These are phyloP conservation scores for Rostratula benghalensis DNA, from an alignment of 2,113 vertebrate species.

Conservation along the genomic window DNA sequence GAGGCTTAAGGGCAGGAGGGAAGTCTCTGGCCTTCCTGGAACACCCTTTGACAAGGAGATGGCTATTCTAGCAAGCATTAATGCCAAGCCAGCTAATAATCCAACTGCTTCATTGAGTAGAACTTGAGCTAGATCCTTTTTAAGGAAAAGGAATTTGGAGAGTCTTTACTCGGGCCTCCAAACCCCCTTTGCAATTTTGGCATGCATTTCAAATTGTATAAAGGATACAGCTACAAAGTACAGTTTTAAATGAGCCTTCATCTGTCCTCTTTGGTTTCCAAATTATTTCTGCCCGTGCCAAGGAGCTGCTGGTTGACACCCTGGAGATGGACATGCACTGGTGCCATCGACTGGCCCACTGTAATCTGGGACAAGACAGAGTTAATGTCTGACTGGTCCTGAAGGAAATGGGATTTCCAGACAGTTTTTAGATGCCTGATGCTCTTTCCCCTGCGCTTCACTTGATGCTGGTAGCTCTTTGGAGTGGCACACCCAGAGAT, in stretches of 20 bases:
- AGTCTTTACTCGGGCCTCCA: not conserved
- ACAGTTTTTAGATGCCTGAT: not conserved
- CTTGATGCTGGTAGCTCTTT: not conserved
- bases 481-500: not conserved
- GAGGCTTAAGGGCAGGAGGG: not conserved
- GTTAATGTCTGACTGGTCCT: too few relatives aligned
- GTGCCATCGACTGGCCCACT: not conserved
- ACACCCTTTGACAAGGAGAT: not conserved
- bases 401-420: not conserved
- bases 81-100: not conserved
- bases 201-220: not conserved
- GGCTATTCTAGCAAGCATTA: not conserved
- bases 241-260: not conserved
- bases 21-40: not conserved
- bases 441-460: not conserved
- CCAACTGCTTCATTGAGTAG: not conserved
- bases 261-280: not conserved
- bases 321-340: accelerated
- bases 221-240: not conserved
- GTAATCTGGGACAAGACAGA: not conserved
- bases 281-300: accelerated
- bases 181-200: not conserved
- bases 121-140: not conserved
- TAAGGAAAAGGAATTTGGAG: not conserved
- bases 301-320: not conserved